phyloP scores from a whole-genome alignment of 2,113 vertebrate species.

The Polyodon spathula region DNA sequence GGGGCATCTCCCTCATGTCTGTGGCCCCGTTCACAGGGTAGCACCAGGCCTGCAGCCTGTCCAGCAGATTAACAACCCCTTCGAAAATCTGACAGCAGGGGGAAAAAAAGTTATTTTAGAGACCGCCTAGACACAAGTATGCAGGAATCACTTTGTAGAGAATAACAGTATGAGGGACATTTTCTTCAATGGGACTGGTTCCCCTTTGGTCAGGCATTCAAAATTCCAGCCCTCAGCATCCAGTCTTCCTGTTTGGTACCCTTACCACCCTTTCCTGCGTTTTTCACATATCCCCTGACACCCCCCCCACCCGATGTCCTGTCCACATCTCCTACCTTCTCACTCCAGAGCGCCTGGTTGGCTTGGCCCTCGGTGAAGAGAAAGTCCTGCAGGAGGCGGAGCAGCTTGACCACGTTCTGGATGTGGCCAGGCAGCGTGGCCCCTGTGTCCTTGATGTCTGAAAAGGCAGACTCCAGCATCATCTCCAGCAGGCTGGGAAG shows the following conservation, averaged over 20 bases:
- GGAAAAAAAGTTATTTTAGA: no score
- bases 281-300: no score
- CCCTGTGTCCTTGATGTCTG: slow-evolving; percentile 67
- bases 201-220: no score
- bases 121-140: no score
- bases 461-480: slow-evolving; percentile 93
- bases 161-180: no score
- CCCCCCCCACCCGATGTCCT: no score
- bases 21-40: slow-evolving; percentile 56
- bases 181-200: no score
- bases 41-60: slow-evolving; percentile 81
- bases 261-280: no score
- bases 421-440: slow-evolving; percentile 53
- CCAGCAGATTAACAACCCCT: slow-evolving; percentile 82
- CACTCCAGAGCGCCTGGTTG: slow-evolving; percentile 85
- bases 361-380: slow-evolving; percentile 82
- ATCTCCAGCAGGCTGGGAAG: slow-evolving; percentile 80
- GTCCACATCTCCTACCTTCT: slow-evolving; percentile 65
- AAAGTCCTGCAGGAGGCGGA: slow-evolving; percentile 93
- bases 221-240: no score
- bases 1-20: slow-evolving; percentile 87
- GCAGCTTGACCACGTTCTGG: slow-evolving; percentile 75
- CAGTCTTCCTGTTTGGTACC: no score
- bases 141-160: no score
- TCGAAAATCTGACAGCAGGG: slow-evolving; percentile 75